Base-by-base conservation (phyloP, 2,113 vertebrate species). In the Zosterops borbonicus region DNA sequence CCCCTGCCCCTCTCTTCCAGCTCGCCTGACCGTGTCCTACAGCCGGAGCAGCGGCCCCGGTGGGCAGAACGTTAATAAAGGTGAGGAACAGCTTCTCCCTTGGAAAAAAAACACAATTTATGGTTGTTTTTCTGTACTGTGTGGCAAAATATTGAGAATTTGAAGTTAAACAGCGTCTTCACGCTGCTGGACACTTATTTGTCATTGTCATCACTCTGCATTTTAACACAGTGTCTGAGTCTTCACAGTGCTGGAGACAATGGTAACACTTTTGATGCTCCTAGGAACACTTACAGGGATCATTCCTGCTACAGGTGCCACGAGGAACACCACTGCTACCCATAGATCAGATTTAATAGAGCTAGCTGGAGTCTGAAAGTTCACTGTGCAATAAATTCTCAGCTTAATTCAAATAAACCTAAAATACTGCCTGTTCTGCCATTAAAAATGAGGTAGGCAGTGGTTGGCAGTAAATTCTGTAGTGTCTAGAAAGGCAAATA, bases 21-120 rank as follows among this genome's bases (percentile, higher is more conserved):
- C 97, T 25, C 98, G 99, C 44, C 96, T 99, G 80, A 98, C 89
- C 2, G 96, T 99, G 37, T 98, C 98, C 18, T 99, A 99, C 84
- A 98, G 98, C 95, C 98, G 98, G 70, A 99, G 99, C 96, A 98
- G 99, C 8, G 99, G 99, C 52, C 98, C 99, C 1, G 99, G 99
- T 2, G 99, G 99, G 56, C 99, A 99, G 95, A 96, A 99, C 3
- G 99, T 99, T 27, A 99, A 99, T 85, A 99, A 99, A 99, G 99
- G 99, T 99, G 96, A 62, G 29, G 39, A 53, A 23, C 10, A 21
- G 50, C 28, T 29, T 59, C 25, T 76, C 39, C 35, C 39, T 39
- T 22, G 4, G 28, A 49, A 39, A 64, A 58, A 44, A 55, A 10
- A 11, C 27, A 21, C 3, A 8, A 8, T 4, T 22, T 52, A 23